Evolutionary conservation across 1,140 invertebrate species (phyloP).

Genomic region (Parapsyche elsis): DNA sequence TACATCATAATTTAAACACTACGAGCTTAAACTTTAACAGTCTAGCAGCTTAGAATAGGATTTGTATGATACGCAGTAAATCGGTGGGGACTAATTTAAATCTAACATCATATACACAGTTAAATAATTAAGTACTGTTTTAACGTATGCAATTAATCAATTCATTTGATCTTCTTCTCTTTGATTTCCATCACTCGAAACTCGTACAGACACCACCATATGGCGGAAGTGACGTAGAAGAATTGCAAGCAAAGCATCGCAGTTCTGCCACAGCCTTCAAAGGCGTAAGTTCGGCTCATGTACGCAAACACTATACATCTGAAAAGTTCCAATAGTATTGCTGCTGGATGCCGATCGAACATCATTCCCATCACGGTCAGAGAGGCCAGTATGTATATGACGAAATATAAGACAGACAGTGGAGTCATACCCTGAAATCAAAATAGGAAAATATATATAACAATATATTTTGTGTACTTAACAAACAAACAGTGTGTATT

Average conservation of each 20-base stretch:
- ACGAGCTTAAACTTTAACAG: too few relatives aligned
- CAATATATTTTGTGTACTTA: neutral
- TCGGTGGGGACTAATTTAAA: neutral
- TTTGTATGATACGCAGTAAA: neutral
- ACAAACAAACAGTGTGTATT: neutral
- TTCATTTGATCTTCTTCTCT: conserved; percentile 41
- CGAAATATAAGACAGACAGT: conserved; percentile 68
- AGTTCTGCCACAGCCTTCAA: conserved; percentile 32
- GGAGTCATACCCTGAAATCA: conserved; percentile 71
- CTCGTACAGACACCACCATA: conserved; percentile 53
- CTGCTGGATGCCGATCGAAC: conserved; percentile 71
- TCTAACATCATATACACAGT: neutral
- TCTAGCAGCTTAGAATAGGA: too few relatives aligned
- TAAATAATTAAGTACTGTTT: neutral
- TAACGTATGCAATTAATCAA: neutral
- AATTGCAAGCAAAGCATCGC: conserved; percentile 45
- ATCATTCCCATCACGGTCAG: conserved; percentile 77
- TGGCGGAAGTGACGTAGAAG: conserved; percentile 49
- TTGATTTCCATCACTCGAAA: conserved; percentile 51
- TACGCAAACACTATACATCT: conserved; percentile 67
- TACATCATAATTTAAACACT: too few relatives aligned
- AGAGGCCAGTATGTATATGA: conserved; percentile 74
- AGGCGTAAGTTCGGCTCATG: conserved; percentile 37
- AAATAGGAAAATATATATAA: neutral
- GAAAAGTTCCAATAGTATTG: conserved; percentile 67